Evolutionary conservation across 1,140 invertebrate species (phyloP), one percentile per base, ranked within the genome.

Genomic region (Bombus confusus): DNA sequence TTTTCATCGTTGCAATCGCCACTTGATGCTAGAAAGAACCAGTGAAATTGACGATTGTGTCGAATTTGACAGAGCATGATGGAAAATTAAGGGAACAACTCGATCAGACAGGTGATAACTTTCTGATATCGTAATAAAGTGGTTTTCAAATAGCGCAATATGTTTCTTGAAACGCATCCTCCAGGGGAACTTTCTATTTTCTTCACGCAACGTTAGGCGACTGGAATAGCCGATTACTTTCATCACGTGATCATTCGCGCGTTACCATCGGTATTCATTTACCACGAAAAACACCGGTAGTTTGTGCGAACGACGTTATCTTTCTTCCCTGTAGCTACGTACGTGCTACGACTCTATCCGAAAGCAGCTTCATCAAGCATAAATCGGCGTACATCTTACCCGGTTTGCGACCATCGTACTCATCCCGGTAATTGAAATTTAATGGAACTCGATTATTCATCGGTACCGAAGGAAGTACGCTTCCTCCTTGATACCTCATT

Each of bases 131-230:
- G 62, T 41, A 37, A 34, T 47, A 52, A 52, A 52, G 47, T 52
- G 47, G 47, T 52, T 52, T 52, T 52, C 18, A 52, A 52, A 52
- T 52, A 52, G 47, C 47, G 47, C 22, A 52, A 52, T 52, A 52
- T 22, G 47, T 52, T 47, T 15, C 72, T 31, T 22, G 28, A 25
- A 64, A 39, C 34, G 74, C 34, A 77, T 77, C 59, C 41, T 62
- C 57, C 75, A 31, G 37, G 59, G 39, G 22, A 77, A 77, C 75
- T 77, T 64, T 77, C 75, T 77, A 77, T 77, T 41, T 39, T 77
- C 57, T 77, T 77, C 57, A 31, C 34, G 75, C 37, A 64, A 31
- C 59, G 75, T 41, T 77, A 64, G 59, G 10, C 37, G 37, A 12
- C 37, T 31, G 28, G 62, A 39, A 31, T 74, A 74, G 43, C 18